Evolutionary conservation across 2,797 vertebrate genomes (phyloP), one percentile per base, ranked within the genome.

Genomic region (Lates japonicus): DNA sequence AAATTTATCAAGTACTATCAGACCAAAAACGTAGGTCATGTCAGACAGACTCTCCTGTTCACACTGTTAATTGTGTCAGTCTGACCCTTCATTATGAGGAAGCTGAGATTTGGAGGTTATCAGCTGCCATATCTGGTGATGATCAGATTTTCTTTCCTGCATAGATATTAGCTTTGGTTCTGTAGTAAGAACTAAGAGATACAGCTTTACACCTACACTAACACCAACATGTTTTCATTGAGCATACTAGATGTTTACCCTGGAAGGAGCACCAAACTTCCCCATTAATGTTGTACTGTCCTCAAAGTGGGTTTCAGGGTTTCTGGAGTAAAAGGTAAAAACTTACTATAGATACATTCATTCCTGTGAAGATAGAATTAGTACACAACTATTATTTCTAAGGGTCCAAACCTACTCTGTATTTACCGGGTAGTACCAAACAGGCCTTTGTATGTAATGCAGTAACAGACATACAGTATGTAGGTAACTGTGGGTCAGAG

Each of bases 401-500:
- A 7, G 14, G 52, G 52, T 55, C 19, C 17, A 57, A 64, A 58
- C 37, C 46, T 12, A 5, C 5, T 3, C 17, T 57, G 12, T 20
- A 11, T 35, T 37, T 14, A 19, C 31, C 33, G 42, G 5, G 42
- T 35, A 41, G n/a, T 39, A 60, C 48, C n/a, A 81, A 55, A 9
- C 22, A 42, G 55, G 33, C 59, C 75, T 81, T 69, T 68, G 35
- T 35, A 62, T 75, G 29, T 57, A 62, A 46, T 25, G 72, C 55
- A 20, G 20, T 75, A 69, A 85, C 64, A 76, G 20, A 76, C 17
- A 60, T 6, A 55, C 17, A 42, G 20, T 63, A 37, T 71, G 61
- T 44, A 80, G 51, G 55, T 65, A 82, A 46, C 76, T 65, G 66
- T 75, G 54, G 79, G 87, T 92, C 88, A 91, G 81, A 80, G 84